Percentiles rank a stretch among this genome's conserved stretches.
Conservation (phyloP, 2,797 vertebrate genomes). For the Paramormyrops hopkinsi region DNA sequence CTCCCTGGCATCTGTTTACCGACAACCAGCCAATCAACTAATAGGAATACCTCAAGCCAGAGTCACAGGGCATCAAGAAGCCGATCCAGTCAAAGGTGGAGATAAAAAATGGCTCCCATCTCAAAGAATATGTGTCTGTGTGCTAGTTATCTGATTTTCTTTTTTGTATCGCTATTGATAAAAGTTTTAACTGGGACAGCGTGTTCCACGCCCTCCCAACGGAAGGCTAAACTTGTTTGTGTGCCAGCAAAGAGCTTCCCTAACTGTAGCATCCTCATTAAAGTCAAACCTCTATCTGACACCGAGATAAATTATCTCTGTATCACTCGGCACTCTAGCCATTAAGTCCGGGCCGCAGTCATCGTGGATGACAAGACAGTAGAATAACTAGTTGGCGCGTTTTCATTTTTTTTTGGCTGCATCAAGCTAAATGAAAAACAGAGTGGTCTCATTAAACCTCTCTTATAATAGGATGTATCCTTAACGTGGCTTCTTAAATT, state of each 20-base stretch:
- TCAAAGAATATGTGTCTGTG: not conserved
- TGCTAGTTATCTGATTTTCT: slow-evolving; percentile 13
- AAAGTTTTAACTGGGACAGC: slow-evolving; percentile 15
- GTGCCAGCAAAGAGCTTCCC: not conserved
- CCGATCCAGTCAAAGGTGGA: not conserved
- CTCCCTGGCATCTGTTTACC: not conserved
- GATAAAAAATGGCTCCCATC: not conserved
- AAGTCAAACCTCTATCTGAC: not conserved
- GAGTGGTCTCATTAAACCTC: not conserved
- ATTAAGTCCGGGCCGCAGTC: not conserved
- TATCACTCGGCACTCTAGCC: not conserved
- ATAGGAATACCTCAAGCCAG: not conserved
- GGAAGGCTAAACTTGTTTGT: slow-evolving; percentile 16
- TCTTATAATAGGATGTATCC: not conserved
- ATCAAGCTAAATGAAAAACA: not conserved
- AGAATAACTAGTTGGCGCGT: not conserved
- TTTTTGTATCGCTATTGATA: not conserved
- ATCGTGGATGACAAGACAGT: not conserved
- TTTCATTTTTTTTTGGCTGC: not conserved
- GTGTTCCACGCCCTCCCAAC: not conserved
- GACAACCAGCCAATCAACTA: not conserved
- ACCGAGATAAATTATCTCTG: slow-evolving; percentile 12
- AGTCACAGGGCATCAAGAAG: not conserved
- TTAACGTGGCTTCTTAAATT: not conserved
- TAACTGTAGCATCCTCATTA: slow-evolving; percentile 7